Evolutionary conservation across 2,113 vertebrate genomes (phyloP).

Genomic region (cat (Felis catus)): DNA sequence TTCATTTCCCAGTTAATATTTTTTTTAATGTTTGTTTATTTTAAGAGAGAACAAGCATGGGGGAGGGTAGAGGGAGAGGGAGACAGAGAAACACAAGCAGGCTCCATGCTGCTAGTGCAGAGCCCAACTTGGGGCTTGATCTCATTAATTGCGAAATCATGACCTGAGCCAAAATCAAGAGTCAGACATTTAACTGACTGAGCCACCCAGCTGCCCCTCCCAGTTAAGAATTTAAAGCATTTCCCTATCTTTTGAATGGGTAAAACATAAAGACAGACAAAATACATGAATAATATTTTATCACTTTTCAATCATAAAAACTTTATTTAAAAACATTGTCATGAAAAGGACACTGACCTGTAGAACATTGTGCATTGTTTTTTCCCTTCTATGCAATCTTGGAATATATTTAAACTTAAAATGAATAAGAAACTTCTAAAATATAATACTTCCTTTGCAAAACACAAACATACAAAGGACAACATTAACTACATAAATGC

Average conservation of each 20-base stretch:
- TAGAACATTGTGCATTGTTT: background rate
- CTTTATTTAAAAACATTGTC: background rate
- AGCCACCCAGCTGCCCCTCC: background rate
- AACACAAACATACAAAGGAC: background rate
- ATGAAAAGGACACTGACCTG: background rate
- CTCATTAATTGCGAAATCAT: too few relatives aligned
- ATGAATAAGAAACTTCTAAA: background rate
- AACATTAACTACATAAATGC: background rate
- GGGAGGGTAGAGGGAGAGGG: too few relatives aligned
- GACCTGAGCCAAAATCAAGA: too few relatives aligned
- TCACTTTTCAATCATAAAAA: background rate
- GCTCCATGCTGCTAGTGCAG: too few relatives aligned
- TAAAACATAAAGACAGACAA: background rate
- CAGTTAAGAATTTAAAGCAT: conserved; percentile 36
- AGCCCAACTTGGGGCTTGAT: too few relatives aligned
- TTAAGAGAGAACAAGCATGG: too few relatives aligned
- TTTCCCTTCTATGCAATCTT: background rate
- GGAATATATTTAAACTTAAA: conserved; percentile 17
- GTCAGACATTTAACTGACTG: too few relatives aligned
- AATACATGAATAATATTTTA: background rate
- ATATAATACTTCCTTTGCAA: conserved; percentile 41
- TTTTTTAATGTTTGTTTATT: background rate
- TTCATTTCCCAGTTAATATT: background rate
- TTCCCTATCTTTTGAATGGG: background rate
- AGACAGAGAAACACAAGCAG: too few relatives aligned